These are phyloP conservation scores for Mesaphorura yosii DNA, from an alignment of 1,140 invertebrate species.

Conservation along the genomic window DNA sequence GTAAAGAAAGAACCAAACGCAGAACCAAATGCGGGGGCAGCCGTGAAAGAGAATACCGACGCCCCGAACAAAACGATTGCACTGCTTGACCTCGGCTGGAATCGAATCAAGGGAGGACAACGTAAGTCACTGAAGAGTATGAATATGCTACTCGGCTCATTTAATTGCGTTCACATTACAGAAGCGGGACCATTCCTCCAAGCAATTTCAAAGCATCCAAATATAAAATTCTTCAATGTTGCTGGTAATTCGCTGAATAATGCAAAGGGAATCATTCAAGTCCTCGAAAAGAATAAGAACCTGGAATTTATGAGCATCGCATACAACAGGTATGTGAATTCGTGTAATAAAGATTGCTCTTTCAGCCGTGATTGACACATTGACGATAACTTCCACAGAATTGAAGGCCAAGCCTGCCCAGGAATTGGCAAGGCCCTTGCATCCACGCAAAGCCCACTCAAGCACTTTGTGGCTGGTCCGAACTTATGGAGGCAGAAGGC, in stretches of 20 bases:
- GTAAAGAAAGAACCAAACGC: too few relatives aligned
- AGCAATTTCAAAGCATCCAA: constrained; percentile 10
- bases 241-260: constrained; percentile 17
- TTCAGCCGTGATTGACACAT: too few relatives aligned
- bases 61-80: too few relatives aligned
- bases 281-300: constrained; percentile 10
- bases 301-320: constrained; percentile 21
- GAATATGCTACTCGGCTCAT: not conserved
- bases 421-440: constrained; percentile 10
- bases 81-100: constrained; percentile 16
- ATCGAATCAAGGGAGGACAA: constrained; percentile 20
- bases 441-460: not conserved
- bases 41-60: constrained; percentile 10
- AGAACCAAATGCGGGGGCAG: too few relatives aligned
- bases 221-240: constrained; percentile 10
- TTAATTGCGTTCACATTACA: constrained; percentile 7
- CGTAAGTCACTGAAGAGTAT: constrained; percentile 4
- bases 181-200: constrained; percentile 13
- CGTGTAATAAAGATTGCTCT: too few relatives aligned
- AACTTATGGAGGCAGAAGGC: constrained; percentile 8
- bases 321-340: constrained; percentile 11
- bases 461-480: constrained; percentile 11
- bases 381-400: not conserved
- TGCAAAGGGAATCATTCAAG: constrained; percentile 13
- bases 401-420: too few relatives aligned